phyloP scores from a whole-genome alignment of 2,888 invertebrate species.

The Dicycla oo region DNA sequence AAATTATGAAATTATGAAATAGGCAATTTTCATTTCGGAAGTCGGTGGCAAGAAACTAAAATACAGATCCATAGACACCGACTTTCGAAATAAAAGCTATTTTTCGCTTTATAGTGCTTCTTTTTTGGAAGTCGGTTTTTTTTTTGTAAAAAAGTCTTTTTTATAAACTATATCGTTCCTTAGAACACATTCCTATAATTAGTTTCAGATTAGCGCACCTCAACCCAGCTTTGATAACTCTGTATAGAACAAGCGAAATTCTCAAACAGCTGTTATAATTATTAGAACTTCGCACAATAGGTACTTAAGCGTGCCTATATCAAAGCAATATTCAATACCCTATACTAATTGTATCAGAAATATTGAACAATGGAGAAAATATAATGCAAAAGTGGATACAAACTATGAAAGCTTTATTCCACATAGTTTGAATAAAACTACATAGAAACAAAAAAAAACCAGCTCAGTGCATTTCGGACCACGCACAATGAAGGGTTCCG shows the following conservation, averaged over 20 bases:
- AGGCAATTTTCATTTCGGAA: too few species aligned
- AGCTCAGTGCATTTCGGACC: too few species aligned
- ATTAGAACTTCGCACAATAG: constrained; percentile 1
- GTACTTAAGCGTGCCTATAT: constrained; percentile 1
- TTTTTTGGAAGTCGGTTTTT: too few species aligned
- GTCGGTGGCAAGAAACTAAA: too few species aligned
- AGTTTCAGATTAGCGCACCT: neutral
- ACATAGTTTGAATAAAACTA: constrained; percentile 17
- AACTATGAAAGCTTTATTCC: constrained; percentile 5
- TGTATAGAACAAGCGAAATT: neutral
- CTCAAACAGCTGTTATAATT: neutral
- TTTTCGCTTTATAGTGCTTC: too few species aligned
- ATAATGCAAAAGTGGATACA: neutral
- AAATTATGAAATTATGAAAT: too few species aligned
- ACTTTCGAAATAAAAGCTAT: too few species aligned
- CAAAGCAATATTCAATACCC: constrained; percentile 22
- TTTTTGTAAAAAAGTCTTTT: too few species aligned
- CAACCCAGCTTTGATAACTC: neutral
- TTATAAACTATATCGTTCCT: neutral
- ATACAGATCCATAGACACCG: too few species aligned
- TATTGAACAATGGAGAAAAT: constrained; percentile 27
- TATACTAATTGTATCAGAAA: constrained; percentile 17
- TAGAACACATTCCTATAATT: neutral
- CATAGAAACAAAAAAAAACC: constrained; percentile 20
- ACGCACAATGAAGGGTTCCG: too few species aligned